A percentile compares a stretch with the other conserved stretches of the same genome.
phyloP scores from a whole-genome alignment of 2,888 invertebrate species.

The Sympetrum striolatum region DNA sequence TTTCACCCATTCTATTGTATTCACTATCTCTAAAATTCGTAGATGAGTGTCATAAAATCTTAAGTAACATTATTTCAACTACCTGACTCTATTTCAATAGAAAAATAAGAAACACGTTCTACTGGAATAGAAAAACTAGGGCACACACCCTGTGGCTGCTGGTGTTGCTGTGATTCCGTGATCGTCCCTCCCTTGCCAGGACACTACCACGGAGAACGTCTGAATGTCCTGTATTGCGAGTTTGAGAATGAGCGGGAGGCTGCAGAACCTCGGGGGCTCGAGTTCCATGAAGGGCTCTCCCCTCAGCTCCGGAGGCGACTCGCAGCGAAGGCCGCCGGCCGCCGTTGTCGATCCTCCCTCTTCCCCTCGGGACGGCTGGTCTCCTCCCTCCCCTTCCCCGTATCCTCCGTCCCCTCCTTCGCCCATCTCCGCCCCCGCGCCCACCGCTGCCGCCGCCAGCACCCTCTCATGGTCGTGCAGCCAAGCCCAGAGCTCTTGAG shows the following conservation, averaged over 20 bases:
- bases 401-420: conserved; percentile 49
- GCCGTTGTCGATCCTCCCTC: not conserved
- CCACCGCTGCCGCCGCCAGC: conserved; percentile 66
- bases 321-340: conserved; percentile 69
- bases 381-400: conserved; percentile 47
- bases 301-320: conserved; percentile 81
- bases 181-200: conserved; percentile 90
- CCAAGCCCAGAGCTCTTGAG: conserved; percentile 93
- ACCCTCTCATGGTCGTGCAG: conserved; percentile 85
- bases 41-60: too few relatives aligned
- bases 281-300: conserved; percentile 79
- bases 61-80: too few relatives aligned
- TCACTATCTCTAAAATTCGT: too few relatives aligned
- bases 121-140: not conserved
- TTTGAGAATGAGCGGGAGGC: conserved; percentile 81
- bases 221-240: conserved; percentile 88
- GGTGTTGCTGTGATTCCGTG: conserved; percentile 57
- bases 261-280: conserved; percentile 82
- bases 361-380: conserved; percentile 52
- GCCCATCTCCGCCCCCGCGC: conserved; percentile 56
- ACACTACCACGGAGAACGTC: conserved; percentile 83
- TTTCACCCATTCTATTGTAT: too few relatives aligned
- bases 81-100: too few relatives aligned
- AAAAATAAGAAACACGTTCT: not conserved
- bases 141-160: conserved; percentile 15